phyloP scores from a whole-genome alignment of 2,113 vertebrate species.

The Notarius lentiginosus region DNA sequence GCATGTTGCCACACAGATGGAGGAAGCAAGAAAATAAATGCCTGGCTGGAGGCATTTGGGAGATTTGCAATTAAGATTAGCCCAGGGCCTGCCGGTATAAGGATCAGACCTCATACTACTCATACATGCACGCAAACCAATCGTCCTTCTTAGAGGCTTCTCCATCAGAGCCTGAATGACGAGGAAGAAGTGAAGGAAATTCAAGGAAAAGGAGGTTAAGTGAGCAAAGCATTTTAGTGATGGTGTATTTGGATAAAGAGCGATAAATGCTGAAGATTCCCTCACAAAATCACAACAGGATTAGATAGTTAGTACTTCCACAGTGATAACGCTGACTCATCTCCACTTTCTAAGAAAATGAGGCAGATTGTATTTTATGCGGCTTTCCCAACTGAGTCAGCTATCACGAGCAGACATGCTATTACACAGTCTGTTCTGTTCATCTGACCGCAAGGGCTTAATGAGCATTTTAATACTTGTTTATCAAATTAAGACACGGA shows the following conservation, averaged over 20 bases:
- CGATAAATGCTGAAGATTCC: not conserved
- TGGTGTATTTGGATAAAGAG: not conserved
- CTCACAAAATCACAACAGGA: not conserved
- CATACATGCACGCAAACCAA: slow-evolving; percentile 20
- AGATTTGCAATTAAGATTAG: slow-evolving; percentile 54
- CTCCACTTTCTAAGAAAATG: not conserved
- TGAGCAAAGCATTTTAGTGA: not conserved
- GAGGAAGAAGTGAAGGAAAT: slow-evolving; percentile 30
- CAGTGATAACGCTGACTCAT: not conserved
- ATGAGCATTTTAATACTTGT: slow-evolving; percentile 48
- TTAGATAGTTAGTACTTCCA: not conserved
- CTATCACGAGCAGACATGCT: slow-evolving; percentile 10
- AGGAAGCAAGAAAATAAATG: slow-evolving; percentile 43
- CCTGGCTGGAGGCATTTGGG: slow-evolving; percentile 46
- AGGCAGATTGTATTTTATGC: not conserved
- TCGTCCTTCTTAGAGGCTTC: not conserved
- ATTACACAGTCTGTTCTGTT: slow-evolving; percentile 10
- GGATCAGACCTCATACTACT: slow-evolving; percentile 39
- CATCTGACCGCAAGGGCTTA: slow-evolving; percentile 44
- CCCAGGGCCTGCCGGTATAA: slow-evolving; percentile 23
- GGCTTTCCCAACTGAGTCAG: slow-evolving; percentile 23
- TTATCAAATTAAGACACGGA: slow-evolving; percentile 48
- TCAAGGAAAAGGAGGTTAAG: not conserved
- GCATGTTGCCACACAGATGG: slow-evolving; percentile 53
- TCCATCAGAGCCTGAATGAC: not conserved